Base-by-base conservation (phyloP, 2,113 vertebrate species). In the Microtus montanus region DNA sequence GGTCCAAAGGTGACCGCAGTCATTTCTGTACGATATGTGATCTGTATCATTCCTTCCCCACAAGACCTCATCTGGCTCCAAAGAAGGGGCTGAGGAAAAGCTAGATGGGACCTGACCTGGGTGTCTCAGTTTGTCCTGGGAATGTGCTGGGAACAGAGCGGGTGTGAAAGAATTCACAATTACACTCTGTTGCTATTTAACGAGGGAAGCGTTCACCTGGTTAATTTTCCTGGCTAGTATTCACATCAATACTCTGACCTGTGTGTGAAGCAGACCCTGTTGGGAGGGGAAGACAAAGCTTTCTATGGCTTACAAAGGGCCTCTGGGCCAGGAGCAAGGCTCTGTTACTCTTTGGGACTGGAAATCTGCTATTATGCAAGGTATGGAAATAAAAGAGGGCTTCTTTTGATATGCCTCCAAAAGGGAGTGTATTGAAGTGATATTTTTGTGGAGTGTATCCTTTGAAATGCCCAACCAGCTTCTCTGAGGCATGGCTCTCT, bases 381-480 rank as follows among this genome's bases (percentile, higher is more conserved):
- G 92, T 92, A 97, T 95, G 94, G 96, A 97, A 97, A 97, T 97
- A 96, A 98, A 97, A 97, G 93, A 94, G 95, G 77, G 47, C 71
- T 91, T 47, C 92, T 91, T 74, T 61, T 87, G 92, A 94, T 95
- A 90, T 38, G 85, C 28, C 89, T 94, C 94, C 84, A 79, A 85
- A 97, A 96, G 96, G 90, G 58, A 96, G 89, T 26, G 89, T 24
- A 97, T 91, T 97, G 95, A 97, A 96, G 97, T 86, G 89, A 35
- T 95, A 96, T 97, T 93, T 97, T 90, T 91, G 92, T 94, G 87
- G 88, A 93, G 90, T 89, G 86, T 83, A 87, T 97, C 93, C 96
- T 98, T 96, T 97, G 97, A 97, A 96, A 97, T 91, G 96, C 85
- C 97, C 94, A 95, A 89, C 87, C 91, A 89, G 96, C 94, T 96